Evolutionary conservation across 2,113 vertebrate species (phyloP).

Genomic region (Mormyrus iriodes): DNA sequence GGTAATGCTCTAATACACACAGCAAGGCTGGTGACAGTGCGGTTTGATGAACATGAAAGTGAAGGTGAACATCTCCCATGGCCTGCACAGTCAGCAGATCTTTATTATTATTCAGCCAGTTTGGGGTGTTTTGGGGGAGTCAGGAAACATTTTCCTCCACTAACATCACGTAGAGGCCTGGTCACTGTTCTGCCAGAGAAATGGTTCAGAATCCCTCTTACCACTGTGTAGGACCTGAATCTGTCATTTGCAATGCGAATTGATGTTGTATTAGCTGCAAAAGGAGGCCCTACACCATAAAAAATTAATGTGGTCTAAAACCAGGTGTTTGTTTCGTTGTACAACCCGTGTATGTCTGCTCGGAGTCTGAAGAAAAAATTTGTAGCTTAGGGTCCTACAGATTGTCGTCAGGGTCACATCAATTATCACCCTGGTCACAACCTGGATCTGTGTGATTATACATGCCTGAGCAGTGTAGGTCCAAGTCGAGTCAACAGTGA

Average conservation of each 20-base stretch:
- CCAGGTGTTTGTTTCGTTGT: too few species aligned
- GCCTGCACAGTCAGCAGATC: neutral
- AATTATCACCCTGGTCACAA: neutral
- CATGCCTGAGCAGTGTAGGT: neutral
- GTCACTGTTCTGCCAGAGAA: neutral
- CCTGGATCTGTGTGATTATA: neutral
- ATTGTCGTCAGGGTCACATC: neutral
- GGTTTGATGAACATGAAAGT: too few species aligned
- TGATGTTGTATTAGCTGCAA: neutral
- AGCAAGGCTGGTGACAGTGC: neutral
- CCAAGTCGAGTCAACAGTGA: neutral
- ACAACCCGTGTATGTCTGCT: neutral
- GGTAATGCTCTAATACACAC: neutral
- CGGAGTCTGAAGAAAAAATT: neutral
- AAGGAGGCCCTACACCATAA: neutral
- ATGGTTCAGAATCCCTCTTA: neutral
- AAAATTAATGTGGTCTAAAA: neutral
- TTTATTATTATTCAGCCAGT: neutral
- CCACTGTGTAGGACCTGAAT: neutral
- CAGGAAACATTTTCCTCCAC: neutral
- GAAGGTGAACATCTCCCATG: neutral
- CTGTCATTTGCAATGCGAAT: neutral
- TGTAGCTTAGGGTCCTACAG: neutral
- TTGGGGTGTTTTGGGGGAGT: neutral
- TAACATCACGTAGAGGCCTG: neutral